Percentiles rank a stretch among this genome's conserved stretches.
These are phyloP conservation scores for Blomia tropicalis DNA, from an alignment of 2,888 invertebrate species.

Conservation along the genomic window DNA sequence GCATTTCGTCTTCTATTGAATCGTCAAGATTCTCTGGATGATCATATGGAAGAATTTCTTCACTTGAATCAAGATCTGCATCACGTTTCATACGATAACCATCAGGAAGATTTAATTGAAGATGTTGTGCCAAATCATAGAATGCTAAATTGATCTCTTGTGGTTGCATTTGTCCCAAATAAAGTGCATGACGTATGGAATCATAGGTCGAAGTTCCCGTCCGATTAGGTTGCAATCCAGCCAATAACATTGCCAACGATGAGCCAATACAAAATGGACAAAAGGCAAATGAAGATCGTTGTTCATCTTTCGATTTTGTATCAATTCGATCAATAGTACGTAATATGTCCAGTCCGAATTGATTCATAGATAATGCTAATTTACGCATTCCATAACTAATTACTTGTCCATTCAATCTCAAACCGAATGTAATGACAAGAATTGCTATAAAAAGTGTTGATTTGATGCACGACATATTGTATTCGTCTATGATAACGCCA, in stretches of 20 bases:
- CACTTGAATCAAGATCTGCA: not conserved
- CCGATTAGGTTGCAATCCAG: conserved; percentile 26
- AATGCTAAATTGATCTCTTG: conserved; percentile 30
- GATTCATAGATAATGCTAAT: conserved; percentile 31
- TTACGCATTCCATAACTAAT: conserved; percentile 31
- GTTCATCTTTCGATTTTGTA: not conserved
- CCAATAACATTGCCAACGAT: conserved; percentile 29
- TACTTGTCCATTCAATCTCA: too few species aligned
- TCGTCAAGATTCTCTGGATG: not conserved
- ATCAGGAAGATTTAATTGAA: conserved; percentile 28
- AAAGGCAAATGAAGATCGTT: conserved; percentile 27
- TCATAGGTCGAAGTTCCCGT: conserved; percentile 2
- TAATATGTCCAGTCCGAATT: conserved; percentile 31
- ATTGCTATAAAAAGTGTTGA: too few species aligned
- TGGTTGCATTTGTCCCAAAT: conserved; percentile 30
- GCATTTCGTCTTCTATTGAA: not conserved
- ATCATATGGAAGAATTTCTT: not conserved
- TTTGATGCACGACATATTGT: too few species aligned
- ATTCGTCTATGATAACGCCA: too few species aligned
- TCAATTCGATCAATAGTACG: conserved; percentile 27
- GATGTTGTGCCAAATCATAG: conserved; percentile 30
- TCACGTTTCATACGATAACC: not conserved
- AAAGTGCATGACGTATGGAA: conserved; percentile 30
- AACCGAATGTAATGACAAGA: too few species aligned
- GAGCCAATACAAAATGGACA: conserved; percentile 31